phyloP scores from a whole-genome alignment of 2,888 invertebrate species.

The Panzeria rudis region DNA sequence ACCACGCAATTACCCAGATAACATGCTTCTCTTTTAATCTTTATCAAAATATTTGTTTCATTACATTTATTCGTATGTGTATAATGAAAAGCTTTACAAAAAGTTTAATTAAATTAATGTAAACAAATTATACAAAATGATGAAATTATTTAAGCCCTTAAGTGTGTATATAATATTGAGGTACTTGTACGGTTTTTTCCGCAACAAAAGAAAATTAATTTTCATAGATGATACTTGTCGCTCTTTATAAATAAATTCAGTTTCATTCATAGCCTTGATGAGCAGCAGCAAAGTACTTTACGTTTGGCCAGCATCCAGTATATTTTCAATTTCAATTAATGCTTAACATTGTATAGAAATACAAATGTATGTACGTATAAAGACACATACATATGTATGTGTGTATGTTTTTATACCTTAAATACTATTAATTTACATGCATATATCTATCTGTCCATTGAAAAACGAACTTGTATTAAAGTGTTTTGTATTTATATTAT shows the following conservation, averaged over 20 bases:
- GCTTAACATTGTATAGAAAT: conserved; percentile 39
- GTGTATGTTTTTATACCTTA: conserved; percentile 4
- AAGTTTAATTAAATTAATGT: conserved; percentile 40
- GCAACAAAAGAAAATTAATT: conserved; percentile 53
- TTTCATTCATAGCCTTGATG: conserved; percentile 41
- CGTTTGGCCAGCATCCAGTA: conserved; percentile 44
- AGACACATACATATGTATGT: background rate
- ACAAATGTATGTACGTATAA: background rate
- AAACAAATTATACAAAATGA: conserved; percentile 30
- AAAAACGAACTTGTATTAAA: background rate
- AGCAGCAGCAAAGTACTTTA: background rate
- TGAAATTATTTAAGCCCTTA: conserved; percentile 44
- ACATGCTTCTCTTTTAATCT: background rate
- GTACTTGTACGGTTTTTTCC: conserved; percentile 6
- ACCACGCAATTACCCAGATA: too few species aligned
- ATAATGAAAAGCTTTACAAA: background rate
- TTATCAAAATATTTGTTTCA: background rate
- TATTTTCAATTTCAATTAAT: conserved; percentile 60
- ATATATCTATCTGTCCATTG: background rate
- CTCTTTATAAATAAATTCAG: conserved; percentile 5
- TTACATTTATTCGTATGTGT: background rate
- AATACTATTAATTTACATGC: conserved; percentile 16
- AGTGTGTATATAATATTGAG: conserved; percentile 40
- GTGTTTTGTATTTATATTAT: conserved; percentile 7
- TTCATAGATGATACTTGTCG: conserved; percentile 45